phyloP scores from a whole-genome alignment of 2,113 vertebrate species.

The Amphiprion percula region DNA sequence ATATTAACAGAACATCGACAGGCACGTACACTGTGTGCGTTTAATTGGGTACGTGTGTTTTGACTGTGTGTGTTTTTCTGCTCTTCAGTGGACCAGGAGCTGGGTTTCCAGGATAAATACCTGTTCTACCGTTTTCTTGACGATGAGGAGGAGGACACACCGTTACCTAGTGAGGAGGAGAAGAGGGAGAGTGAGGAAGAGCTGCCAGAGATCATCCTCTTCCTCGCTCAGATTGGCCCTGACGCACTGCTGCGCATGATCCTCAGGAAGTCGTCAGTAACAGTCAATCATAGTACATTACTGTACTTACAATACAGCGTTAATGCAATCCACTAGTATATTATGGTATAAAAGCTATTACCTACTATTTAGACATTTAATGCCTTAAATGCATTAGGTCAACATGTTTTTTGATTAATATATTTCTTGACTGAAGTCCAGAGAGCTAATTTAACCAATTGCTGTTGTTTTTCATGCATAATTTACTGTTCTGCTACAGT shows the following conservation, averaged over 20 bases:
- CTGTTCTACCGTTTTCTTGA: conserved; percentile 98
- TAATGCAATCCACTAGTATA: neutral
- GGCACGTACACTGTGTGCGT: neutral
- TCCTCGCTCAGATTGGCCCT: conserved; percentile 95
- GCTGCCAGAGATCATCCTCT: conserved; percentile 94
- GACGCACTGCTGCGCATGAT: conserved; percentile 99
- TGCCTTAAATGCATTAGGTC: no score
- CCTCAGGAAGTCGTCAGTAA: conserved; percentile 94
- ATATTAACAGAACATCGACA: neutral
- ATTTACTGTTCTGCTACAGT: no score
- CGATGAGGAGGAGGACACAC: conserved; percentile 93
- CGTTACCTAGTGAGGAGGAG: conserved; percentile 94
- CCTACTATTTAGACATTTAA: neutral
- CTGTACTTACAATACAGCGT: no score
- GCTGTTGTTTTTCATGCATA: no score
- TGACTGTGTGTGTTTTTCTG: neutral
- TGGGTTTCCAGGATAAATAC: conserved; percentile 98
- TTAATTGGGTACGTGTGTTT: neutral
- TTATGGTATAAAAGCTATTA: neutral
- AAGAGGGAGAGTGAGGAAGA: conserved; percentile 97
- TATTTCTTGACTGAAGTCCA: no score
- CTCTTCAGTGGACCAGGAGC: conserved; percentile 93
- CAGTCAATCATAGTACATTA: neutral
- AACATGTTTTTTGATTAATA: no score
- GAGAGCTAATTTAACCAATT: no score